Evolutionary conservation across 2,113 vertebrate species (phyloP).

Genomic region (Petromus typicus): DNA sequence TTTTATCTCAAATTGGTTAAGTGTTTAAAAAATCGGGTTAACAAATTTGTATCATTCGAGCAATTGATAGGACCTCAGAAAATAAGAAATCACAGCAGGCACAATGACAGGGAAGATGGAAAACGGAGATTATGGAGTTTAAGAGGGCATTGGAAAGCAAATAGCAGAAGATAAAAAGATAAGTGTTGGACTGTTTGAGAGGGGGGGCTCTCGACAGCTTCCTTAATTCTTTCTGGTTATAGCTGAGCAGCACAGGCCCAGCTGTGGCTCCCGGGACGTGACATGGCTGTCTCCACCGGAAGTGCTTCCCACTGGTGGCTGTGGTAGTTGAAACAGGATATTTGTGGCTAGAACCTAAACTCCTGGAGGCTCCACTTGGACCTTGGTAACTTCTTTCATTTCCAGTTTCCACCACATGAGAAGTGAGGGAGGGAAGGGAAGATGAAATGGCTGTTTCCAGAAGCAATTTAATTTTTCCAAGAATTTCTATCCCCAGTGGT

Average conservation of each 20-base stretch:
- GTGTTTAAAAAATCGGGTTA: background rate
- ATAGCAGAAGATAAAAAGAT: background rate
- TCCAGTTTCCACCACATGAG: background rate
- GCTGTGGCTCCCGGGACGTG: rapidly evolving
- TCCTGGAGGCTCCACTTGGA: background rate
- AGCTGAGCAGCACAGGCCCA: rapidly evolving
- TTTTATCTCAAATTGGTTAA: background rate
- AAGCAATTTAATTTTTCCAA: background rate
- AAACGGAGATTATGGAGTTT: constrained; percentile 19
- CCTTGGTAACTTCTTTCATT: background rate
- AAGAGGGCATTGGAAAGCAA: constrained; percentile 54
- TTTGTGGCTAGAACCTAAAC: background rate
- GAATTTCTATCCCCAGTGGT: background rate
- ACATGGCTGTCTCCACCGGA: background rate
- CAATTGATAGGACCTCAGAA: background rate
- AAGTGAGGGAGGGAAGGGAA: background rate
- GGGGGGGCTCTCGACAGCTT: background rate
- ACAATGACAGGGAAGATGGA: constrained; percentile 2
- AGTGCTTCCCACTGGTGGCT: background rate
- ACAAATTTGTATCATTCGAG: background rate
- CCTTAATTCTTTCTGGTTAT: background rate
- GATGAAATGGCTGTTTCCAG: background rate
- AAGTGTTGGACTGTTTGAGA: background rate
- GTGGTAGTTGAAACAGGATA: rapidly evolving
- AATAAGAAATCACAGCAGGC: background rate